Base-by-base conservation (phyloP, 2,797 vertebrate genomes). In the Myotis findleyi region DNA sequence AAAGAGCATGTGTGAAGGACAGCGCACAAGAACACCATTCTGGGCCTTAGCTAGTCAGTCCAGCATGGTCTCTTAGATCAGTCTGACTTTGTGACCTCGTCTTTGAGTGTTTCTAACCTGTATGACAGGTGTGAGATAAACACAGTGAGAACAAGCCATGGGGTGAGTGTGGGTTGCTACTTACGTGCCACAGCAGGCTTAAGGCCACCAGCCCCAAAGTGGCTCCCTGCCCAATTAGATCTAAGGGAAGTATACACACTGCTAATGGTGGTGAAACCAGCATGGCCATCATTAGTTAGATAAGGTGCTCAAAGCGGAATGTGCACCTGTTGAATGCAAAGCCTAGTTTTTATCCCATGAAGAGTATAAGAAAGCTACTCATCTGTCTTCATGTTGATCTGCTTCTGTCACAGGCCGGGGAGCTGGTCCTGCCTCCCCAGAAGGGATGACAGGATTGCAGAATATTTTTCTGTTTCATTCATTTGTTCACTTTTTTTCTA, bases 71-170 rank as follows among this genome's bases (percentile, higher is more conserved):
- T 91, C 95, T 95, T 57, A 81, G 95, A 97, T 97, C 96, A 95
- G 93, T 95, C 91, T 93, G 96, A 80, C 91, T 53, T 80, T 97
- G 90, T 79, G 97, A 97, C 96, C 97, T 97, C 87, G 76, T 97
- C 88, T 13, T 79, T 96, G 11, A 66, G 87, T 97, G 95, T 97
- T 96, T 94, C 97, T 97, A 97, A 97, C 96, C 97, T 95, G 89
- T 96, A 86, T 97, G 97, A 97, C 91, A 97, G 95, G 94, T 94
- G 53, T 97, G 94, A 96, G 97, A 92, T 90, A 98, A 95, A 98
- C 81, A 25, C 79, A 59, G 89, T 90, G 95, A 96, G 95, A 97
- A 96, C 72, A 97, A 95, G 85, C 81, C 3, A 5, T 68, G 33
- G 89, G 97, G 25, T 81, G 59, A 25, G 69, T 77, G 92, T 95